Evolutionary conservation across 2,888 invertebrate species (phyloP).

Genomic region (Drosophila neotestacea): DNA sequence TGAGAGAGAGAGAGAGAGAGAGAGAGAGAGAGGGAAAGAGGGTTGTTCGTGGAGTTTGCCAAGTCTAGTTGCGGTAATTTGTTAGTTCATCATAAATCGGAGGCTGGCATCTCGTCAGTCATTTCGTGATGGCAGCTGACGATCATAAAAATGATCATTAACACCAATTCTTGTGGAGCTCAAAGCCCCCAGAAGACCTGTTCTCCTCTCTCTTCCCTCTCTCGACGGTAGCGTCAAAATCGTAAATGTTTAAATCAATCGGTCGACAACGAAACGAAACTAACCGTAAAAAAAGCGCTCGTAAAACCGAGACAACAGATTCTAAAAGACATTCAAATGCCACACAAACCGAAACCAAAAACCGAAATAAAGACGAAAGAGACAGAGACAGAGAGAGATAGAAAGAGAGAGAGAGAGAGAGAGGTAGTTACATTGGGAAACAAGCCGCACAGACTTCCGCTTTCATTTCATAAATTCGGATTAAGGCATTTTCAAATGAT

Average conservation of each 20-base stretch:
- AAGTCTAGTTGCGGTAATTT: slow-evolving; percentile 37
- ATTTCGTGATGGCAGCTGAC: slow-evolving; percentile 47
- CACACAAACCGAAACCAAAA: slow-evolving; percentile 61
- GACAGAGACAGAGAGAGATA: slow-evolving; percentile 1
- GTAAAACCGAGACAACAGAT: slow-evolving; percentile 55
- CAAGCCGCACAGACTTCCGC: slow-evolving; percentile 80
- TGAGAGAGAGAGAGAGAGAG: background rate
- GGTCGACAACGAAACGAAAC: slow-evolving; percentile 53
- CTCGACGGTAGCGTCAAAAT: slow-evolving; percentile 13
- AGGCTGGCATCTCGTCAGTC: slow-evolving; percentile 36
- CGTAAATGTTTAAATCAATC: slow-evolving; percentile 65
- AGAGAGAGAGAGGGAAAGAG: background rate
- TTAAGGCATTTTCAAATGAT: slow-evolving; percentile 80
- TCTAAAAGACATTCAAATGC: slow-evolving; percentile 57
- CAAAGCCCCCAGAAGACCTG: background rate
- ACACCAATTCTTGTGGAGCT: slow-evolving; percentile 47
- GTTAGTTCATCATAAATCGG: slow-evolving; percentile 38
- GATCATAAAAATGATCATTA: slow-evolving; percentile 43
- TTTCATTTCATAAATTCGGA: slow-evolving; percentile 80
- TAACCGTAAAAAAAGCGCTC: slow-evolving; percentile 66
- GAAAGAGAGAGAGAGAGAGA: background rate
- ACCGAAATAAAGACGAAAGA: background rate
- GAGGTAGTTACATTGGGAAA: slow-evolving; percentile 63
- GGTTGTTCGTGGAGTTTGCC: slow-evolving; percentile 21
- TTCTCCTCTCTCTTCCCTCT: background rate